These are phyloP conservation scores for Eleginops maclovinus DNA, from an alignment of 2,113 vertebrate species.

Conservation along the genomic window DNA sequence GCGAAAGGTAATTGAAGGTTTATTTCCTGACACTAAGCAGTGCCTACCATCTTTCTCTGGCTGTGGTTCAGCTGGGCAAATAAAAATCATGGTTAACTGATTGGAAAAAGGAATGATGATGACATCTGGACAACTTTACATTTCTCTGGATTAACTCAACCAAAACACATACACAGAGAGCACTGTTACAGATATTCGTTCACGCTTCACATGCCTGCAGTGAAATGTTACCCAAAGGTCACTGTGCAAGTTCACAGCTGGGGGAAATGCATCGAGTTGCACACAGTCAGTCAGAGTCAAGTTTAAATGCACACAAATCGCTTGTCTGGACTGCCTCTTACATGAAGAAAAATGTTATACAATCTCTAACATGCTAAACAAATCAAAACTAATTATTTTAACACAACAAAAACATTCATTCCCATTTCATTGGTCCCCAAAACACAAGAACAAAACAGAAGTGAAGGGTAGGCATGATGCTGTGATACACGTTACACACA, in stretches of 20 bases:
- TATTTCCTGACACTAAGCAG: slow-evolving; percentile 19
- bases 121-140: background rate
- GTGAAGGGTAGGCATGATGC: background rate
- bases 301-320: slow-evolving; percentile 18
- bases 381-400: no score
- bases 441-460: background rate
- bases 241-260: slow-evolving; percentile 4
- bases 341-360: background rate
- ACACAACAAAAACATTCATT: no score
- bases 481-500: background rate
- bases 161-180: background rate
- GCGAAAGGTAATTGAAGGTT: slow-evolving; percentile 8
- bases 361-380: background rate
- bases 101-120: background rate
- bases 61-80: slow-evolving; percentile 14
- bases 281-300: slow-evolving; percentile 16
- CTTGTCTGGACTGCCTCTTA: background rate
- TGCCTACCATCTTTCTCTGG: slow-evolving; percentile 38
- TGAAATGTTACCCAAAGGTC: slow-evolving; percentile 22
- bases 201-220: slow-evolving; percentile 36
- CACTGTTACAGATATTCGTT: slow-evolving; percentile 4
- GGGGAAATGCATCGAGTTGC: slow-evolving; percentile 36
- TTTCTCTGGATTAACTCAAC: background rate
- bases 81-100: slow-evolving; percentile 25
- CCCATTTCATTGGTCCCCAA: no score